A percentile compares a stretch with the other conserved stretches of the same genome.
Evolutionary conservation across 1,140 invertebrate genomes (phyloP).

Genomic region (Macrobrachium nipponense): DNA sequence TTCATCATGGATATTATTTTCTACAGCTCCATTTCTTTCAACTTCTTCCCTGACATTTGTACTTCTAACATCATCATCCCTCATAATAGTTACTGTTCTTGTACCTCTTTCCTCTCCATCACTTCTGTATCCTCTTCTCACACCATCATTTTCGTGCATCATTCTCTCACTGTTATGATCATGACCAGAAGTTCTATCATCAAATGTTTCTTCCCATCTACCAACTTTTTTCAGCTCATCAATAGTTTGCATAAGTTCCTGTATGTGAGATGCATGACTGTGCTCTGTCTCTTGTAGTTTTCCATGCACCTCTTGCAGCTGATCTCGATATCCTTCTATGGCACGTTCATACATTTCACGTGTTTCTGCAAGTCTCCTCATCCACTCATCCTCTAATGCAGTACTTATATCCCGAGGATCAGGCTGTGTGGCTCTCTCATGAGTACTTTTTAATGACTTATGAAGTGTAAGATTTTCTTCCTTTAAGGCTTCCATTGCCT

Average conservation of each 20-base stretch:
- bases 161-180: too few species aligned
- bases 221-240: background rate
- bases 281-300: conserved; percentile 28
- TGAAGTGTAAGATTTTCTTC: conserved; percentile 28
- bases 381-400: conserved; percentile 43
- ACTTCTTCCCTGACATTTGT: too few species aligned
- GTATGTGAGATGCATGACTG: conserved; percentile 15
- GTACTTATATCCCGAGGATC: background rate
- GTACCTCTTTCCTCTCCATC: background rate
- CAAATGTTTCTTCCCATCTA: background rate
- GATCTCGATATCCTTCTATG: conserved; percentile 36
- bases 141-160: background rate
- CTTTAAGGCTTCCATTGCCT: conserved; percentile 27
- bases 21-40: too few species aligned
- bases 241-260: background rate
- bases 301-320: conserved; percentile 24
- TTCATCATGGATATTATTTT: too few species aligned
- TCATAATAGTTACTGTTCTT: background rate
- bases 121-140: background rate
- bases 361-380: conserved; percentile 35
- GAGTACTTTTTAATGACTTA: background rate
- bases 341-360: conserved; percentile 45
- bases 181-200: background rate
- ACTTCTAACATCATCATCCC: background rate
- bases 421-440: background rate